phyloP scores from a whole-genome alignment of 2,797 vertebrate genomes.

The Ptychobarbus kaznakovi region DNA sequence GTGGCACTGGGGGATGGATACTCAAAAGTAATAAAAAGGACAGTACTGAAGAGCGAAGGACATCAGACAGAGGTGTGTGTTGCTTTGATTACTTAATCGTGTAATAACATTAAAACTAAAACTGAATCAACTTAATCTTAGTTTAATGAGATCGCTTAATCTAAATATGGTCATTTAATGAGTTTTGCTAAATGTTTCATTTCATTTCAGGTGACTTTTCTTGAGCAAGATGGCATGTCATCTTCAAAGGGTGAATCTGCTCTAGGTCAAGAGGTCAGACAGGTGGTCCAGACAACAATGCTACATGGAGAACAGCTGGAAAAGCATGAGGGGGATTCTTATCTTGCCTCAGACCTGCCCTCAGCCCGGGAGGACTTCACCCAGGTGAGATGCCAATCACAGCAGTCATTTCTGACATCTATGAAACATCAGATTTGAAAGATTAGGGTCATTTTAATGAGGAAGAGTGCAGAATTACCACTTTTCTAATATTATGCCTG shows the following conservation, averaged over 20 bases:
- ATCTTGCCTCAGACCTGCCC: conserved; percentile 84
- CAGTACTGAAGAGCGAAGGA: conserved; percentile 87
- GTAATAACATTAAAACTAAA: neutral
- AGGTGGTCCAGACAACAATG: conserved; percentile 80
- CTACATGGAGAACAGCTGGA: conserved; percentile 84
- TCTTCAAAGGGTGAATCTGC: conserved; percentile 71
- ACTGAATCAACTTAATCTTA: neutral
- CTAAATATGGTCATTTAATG: neutral
- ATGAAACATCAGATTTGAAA: neutral
- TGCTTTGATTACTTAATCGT: neutral
- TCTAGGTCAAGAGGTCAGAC: conserved; percentile 81
- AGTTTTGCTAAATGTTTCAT: neutral
- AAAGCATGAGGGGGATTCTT: conserved; percentile 83
- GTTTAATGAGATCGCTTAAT: neutral
- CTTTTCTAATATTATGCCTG: neutral
- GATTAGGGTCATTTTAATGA: neutral
- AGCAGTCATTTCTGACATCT: neutral
- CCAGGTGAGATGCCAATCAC: conserved; percentile 78
- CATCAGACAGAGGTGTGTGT: conserved; percentile 86
- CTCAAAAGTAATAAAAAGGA: conserved; percentile 87
- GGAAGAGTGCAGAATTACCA: neutral
- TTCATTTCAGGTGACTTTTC: conserved; percentile 83
- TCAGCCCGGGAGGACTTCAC: conserved; percentile 90
- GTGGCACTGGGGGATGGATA: conserved; percentile 79
- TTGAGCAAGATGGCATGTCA: conserved; percentile 74